A percentile compares a stretch with the other conserved stretches of the same genome.
phyloP scores from a whole-genome alignment of 2,888 invertebrate genomes.

The Creontiades dilutus region DNA sequence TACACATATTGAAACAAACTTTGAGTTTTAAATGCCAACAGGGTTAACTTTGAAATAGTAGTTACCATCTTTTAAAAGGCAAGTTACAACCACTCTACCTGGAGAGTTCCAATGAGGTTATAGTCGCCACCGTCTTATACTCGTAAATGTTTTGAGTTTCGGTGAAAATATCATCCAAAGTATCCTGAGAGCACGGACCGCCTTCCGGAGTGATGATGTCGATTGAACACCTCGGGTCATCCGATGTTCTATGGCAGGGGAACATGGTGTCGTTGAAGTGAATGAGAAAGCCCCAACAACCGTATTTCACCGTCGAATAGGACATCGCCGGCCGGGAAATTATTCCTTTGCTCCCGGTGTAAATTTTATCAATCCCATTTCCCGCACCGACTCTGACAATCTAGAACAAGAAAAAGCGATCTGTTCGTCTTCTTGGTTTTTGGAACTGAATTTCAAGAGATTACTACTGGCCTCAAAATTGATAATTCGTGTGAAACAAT shows the following conservation, averaged over 20 bases:
- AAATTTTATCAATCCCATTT: constrained; percentile 48
- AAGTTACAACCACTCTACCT: background rate
- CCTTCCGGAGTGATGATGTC: constrained; percentile 46
- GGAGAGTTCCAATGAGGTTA: background rate
- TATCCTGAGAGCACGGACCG: background rate
- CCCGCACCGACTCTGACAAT: constrained; percentile 45
- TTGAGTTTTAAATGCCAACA: too few relatives aligned
- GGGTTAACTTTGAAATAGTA: too few relatives aligned
- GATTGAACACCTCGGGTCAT: background rate
- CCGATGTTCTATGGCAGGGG: background rate
- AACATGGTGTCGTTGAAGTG: constrained; percentile 6
- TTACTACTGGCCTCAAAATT: too few relatives aligned
- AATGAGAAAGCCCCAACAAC: constrained; percentile 43
- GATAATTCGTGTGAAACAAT: too few relatives aligned
- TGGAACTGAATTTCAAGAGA: too few relatives aligned
- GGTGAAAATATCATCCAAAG: background rate
- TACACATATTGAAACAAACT: too few relatives aligned
- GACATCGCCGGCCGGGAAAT: constrained; percentile 54
- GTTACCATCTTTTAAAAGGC: too few relatives aligned
- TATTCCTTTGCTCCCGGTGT: constrained; percentile 47
- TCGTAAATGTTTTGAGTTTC: constrained; percentile 41
- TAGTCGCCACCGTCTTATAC: constrained; percentile 20
- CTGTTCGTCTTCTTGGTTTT: background rate
- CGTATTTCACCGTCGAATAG: constrained; percentile 41
- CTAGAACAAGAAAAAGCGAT: background rate